Base-by-base conservation (phyloP, 2,113 vertebrate genomes). In the Sturnira hondurensis region DNA sequence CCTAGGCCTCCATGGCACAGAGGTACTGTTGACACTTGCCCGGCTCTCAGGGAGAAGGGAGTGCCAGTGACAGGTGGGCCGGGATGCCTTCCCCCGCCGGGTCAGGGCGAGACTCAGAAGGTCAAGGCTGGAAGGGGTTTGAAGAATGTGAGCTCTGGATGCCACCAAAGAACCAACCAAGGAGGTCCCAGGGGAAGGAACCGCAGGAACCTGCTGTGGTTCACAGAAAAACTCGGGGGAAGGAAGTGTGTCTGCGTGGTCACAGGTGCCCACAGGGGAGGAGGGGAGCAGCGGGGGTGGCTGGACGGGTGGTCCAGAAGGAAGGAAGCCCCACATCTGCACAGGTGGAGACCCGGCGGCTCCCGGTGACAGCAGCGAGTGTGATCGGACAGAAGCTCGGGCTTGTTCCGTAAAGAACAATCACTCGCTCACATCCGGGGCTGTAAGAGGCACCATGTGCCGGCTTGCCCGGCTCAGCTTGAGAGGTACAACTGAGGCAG, bases 261-360 rank as follows among this genome's bases (percentile, higher is more conserved):
- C 47, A 7, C 50, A 6, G 0, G 6, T 3, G 17, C 76, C 50
- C 6, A 1, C 22, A 2, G 56, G 41, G 43, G 36, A 33, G 80
- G 26, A 2, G 5, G 22, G 45, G 28, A 26, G 17, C 63, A 5
- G 19, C 31, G 54, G 52, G 17, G 63, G 20, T 54, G 3, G 10
- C 0, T 0, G 31, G 52, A 20, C 41, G 19, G 12, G 14, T 5
- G 16, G 5, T 19, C 2, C 3, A 5, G 78, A n/a, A 73, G 43
- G 36, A 47, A 65, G 68, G 54, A 63, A 50, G 65, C 68, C 36
- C 9, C 7, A 0, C 0, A 22, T 9, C 19, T 17, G 4, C 38
- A 2, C 56, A 45, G 31, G n/a, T 7, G 20, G 70, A 33, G 38
- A 22, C 36, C 38, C 15, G 78, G 52, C 12, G 71, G 82, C 86